Percentiles rank a stretch among this genome's conserved stretches.
phyloP scores from a whole-genome alignment of 2,797 vertebrate species.

The Enteromius treurensis region DNA sequence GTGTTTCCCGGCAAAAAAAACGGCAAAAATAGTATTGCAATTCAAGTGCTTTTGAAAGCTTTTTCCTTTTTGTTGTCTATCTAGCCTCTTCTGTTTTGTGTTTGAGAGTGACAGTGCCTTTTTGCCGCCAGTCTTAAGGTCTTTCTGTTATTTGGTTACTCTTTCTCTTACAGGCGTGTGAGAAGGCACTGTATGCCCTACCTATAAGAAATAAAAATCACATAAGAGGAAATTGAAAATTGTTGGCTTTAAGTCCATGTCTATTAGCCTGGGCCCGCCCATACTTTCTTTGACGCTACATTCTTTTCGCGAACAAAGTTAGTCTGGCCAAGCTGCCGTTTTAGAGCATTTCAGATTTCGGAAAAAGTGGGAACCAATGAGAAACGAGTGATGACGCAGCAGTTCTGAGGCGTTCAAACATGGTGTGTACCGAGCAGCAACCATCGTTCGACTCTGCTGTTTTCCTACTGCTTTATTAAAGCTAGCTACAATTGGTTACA shows the following conservation, averaged over 20 bases:
- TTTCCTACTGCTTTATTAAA: too few species aligned
- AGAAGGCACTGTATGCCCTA: background rate
- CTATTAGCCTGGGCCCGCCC: background rate
- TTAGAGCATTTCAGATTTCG: too few species aligned
- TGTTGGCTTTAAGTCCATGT: background rate
- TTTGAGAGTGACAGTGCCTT: slow-evolving; percentile 13
- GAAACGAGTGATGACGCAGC: too few species aligned
- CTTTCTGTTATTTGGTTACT: background rate
- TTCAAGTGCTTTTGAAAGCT: slow-evolving; percentile 21
- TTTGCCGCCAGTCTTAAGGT: background rate
- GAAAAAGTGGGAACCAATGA: too few species aligned
- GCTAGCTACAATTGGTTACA: too few species aligned
- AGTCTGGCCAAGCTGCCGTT: too few species aligned
- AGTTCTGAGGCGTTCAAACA: too few species aligned
- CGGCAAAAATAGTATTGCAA: background rate
- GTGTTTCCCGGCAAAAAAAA: background rate
- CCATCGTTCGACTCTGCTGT: too few species aligned
- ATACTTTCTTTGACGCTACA: too few species aligned
- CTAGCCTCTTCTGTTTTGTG: background rate
- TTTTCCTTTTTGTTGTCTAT: slow-evolving; percentile 10
- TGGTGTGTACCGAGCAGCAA: too few species aligned
- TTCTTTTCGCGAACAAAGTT: too few species aligned
- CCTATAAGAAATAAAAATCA: background rate
- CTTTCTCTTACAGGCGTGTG: background rate
- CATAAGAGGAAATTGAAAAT: background rate